Percentiles rank a stretch among this genome's conserved stretches.
Evolutionary conservation across 2,113 vertebrate species (phyloP).

Genomic region (Myocastor coypus): DNA sequence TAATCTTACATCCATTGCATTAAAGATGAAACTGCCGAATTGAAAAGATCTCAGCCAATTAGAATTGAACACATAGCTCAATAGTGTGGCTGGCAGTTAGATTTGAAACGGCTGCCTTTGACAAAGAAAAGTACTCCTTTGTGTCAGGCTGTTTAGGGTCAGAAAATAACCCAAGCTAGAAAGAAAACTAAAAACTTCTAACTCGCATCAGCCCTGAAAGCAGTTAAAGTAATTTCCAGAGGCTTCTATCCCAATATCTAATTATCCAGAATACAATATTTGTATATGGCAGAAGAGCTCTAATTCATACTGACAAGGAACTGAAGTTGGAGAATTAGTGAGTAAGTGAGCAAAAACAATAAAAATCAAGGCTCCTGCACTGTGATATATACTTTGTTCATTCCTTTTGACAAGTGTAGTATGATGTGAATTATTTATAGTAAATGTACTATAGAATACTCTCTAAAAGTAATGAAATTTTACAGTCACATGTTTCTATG

Average conservation of each 20-base stretch:
- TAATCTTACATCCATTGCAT: constrained; percentile 79
- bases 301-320: constrained; percentile 79
- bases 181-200: constrained; percentile 75
- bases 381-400: constrained; percentile 72
- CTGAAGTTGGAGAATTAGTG: constrained; percentile 76
- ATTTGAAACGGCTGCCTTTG: constrained; percentile 76
- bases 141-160: constrained; percentile 77
- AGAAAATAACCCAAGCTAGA: constrained; percentile 77
- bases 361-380: constrained; percentile 66
- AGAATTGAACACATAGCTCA: constrained; percentile 78
- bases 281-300: constrained; percentile 54
- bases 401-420: constrained; percentile 79
- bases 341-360: constrained; percentile 81
- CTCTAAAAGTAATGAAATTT: constrained; percentile 74
- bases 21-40: constrained; percentile 80
- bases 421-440: constrained; percentile 78
- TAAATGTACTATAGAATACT: constrained; percentile 58
- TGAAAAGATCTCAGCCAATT: constrained; percentile 82
- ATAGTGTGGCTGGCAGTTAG: constrained; percentile 69
- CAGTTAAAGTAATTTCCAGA: constrained; percentile 79
- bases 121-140: constrained; percentile 73
- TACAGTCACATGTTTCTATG: constrained; percentile 39
- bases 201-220: constrained; percentile 70
- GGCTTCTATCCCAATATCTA: constrained; percentile 71
- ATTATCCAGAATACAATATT: constrained; percentile 79